A percentile compares a stretch with the other conserved stretches of the same genome.
These are phyloP conservation scores for Tetheella fluctuosa DNA, from an alignment of 2,888 invertebrate species.

Conservation along the genomic window DNA sequence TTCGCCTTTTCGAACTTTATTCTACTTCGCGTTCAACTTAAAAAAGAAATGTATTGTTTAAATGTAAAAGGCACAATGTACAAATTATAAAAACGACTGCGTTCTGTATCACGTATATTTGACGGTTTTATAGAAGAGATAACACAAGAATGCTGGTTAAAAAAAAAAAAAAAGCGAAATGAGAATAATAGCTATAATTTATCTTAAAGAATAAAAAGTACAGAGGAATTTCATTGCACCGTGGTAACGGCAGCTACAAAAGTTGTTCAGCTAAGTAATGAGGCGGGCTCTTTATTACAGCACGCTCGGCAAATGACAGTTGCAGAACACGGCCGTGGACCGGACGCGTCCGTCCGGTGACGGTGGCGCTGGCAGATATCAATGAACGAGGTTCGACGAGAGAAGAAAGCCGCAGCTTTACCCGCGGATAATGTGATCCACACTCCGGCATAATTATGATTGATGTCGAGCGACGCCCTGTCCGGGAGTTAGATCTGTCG, in stretches of 20 bases:
- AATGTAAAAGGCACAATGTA: too few relatives aligned
- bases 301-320: background rate
- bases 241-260: background rate
- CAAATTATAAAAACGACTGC: too few relatives aligned
- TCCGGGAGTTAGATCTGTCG: background rate
- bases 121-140: too few relatives aligned
- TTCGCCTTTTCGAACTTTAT: background rate
- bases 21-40: background rate
- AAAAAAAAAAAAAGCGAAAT: background rate
- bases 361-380: slow-evolving; percentile 28
- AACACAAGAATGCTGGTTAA: too few relatives aligned
- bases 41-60: too few relatives aligned
- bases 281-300: background rate
- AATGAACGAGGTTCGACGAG: slow-evolving; percentile 27
- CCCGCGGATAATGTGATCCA: slow-evolving; percentile 25
- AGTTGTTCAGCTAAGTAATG: background rate
- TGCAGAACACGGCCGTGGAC: background rate
- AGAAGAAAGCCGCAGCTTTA: slow-evolving; percentile 21
- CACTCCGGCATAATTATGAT: slow-evolving; percentile 29
- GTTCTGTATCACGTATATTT: too few relatives aligned
- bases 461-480: slow-evolving; percentile 21
- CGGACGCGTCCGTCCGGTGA: too few relatives aligned
- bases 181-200: background rate
- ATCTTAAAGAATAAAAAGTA: background rate
- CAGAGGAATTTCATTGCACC: background rate